A percentile compares a stretch with the other conserved stretches of the same genome.
Conservation (phyloP, 2,113 vertebrate genomes). For the human (Homo sapiens) region DNA sequence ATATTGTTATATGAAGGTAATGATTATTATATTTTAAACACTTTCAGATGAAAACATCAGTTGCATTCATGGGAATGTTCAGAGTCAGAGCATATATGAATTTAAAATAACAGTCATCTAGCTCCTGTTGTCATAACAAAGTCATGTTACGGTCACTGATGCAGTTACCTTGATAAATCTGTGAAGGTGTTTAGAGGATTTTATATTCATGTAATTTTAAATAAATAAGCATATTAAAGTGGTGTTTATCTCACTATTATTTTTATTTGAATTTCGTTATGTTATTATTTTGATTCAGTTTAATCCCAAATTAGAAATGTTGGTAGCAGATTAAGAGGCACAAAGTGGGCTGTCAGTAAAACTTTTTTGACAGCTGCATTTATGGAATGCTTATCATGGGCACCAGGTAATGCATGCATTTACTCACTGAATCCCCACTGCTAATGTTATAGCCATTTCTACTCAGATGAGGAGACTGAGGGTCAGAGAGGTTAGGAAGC, state of each 20-base stretch:
- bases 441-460: not conserved
- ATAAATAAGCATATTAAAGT: not conserved
- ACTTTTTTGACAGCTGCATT: not conserved
- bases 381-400: not conserved
- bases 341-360: not conserved
- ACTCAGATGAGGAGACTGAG: not conserved
- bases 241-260: not conserved
- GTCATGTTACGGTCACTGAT: not conserved
- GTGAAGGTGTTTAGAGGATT: not conserved
- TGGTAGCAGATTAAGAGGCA: not conserved
- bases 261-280: not conserved
- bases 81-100: constrained; percentile 33
- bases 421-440: not conserved
- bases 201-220: not conserved
- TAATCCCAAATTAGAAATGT: not conserved
- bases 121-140: constrained; percentile 30
- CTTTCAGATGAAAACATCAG: not conserved
- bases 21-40: constrained; percentile 24
- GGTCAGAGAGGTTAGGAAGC: not conserved
- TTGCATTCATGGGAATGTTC: constrained; percentile 28
- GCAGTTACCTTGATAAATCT: not conserved
- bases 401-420: not conserved
- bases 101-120: constrained; percentile 49
- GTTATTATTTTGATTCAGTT: not conserved
- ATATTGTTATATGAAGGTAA: not conserved